phyloP scores from a whole-genome alignment of 2,113 vertebrate species.

The Vireo altiloquus region DNA sequence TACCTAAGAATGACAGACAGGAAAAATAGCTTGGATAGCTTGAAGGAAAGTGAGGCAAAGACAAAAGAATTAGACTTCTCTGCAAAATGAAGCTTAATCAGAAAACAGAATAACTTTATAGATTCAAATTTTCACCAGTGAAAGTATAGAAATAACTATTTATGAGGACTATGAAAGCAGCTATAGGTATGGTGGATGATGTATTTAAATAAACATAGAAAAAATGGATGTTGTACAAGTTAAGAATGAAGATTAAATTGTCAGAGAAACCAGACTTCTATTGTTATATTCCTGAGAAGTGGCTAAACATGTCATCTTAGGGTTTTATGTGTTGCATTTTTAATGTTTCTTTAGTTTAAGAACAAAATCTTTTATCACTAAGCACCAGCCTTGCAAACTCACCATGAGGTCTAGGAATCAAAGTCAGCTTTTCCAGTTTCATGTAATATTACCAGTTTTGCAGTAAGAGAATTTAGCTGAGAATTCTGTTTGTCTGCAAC shows the following conservation, averaged over 20 bases:
- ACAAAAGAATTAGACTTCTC: neutral
- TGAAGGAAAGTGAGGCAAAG: neutral
- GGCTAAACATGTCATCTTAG: neutral
- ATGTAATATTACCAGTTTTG: neutral
- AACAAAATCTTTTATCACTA: neutral
- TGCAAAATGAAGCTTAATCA: neutral
- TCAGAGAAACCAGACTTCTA: neutral
- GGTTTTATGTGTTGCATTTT: neutral
- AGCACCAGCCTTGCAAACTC: neutral
- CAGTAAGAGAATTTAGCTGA: neutral
- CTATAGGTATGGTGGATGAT: neutral
- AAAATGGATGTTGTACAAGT: neutral
- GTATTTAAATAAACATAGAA: neutral
- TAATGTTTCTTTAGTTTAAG: neutral
- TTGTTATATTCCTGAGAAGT: neutral
- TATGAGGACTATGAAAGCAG: neutral
- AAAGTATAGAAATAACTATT: neutral
- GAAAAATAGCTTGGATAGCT: neutral
- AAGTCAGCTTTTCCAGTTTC: neutral
- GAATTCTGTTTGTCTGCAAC: neutral
- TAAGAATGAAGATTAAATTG: neutral
- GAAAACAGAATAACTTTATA: neutral
- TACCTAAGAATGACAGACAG: neutral
- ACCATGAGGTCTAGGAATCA: neutral
- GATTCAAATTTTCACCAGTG: neutral